Conservation (phyloP, 2,888 invertebrate species). For the Andrena bucephala region DNA sequence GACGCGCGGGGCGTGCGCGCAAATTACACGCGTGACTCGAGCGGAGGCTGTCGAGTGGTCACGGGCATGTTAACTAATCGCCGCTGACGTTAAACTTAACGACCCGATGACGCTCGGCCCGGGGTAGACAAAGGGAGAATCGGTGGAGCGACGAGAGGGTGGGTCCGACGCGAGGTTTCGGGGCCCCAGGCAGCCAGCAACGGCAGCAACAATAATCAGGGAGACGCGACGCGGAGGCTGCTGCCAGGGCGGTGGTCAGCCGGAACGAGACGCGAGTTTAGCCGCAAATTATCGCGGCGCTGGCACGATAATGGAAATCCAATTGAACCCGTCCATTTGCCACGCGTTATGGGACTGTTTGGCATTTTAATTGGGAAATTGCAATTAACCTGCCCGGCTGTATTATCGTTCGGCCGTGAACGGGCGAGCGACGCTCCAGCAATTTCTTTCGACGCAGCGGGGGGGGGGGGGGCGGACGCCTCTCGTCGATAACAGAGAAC, state of each 20-base stretch:
- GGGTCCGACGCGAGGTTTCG: constrained; percentile 37
- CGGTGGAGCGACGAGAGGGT: constrained; percentile 21
- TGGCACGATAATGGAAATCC: constrained; percentile 81
- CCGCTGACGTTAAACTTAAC: constrained; percentile 58
- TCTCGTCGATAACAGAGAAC: neutral
- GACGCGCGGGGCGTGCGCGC: neutral
- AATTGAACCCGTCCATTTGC: constrained; percentile 79
- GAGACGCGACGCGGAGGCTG: constrained; percentile 11
- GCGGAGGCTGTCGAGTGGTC: constrained; percentile 49
- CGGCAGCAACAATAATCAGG: constrained; percentile 59
- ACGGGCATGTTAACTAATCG: constrained; percentile 59
- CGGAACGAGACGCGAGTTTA: constrained; percentile 72
- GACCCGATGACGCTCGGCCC: constrained; percentile 55
- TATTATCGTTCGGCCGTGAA: constrained; percentile 63
- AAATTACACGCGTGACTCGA: constrained; percentile 55
- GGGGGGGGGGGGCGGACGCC: too few species aligned
- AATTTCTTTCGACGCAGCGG: constrained; percentile 26
- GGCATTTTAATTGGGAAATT: constrained; percentile 80
- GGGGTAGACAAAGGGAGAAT: constrained; percentile 57
- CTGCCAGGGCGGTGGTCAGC: constrained; percentile 51
- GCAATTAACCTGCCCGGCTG: constrained; percentile 75
- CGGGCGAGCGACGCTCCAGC: neutral
- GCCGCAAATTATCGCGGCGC: constrained; percentile 80
- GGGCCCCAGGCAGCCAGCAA: constrained; percentile 45
- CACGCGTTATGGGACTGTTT: constrained; percentile 73